phyloP scores from a whole-genome alignment of 2,113 vertebrate genomes.

The Xerus inauris region DNA sequence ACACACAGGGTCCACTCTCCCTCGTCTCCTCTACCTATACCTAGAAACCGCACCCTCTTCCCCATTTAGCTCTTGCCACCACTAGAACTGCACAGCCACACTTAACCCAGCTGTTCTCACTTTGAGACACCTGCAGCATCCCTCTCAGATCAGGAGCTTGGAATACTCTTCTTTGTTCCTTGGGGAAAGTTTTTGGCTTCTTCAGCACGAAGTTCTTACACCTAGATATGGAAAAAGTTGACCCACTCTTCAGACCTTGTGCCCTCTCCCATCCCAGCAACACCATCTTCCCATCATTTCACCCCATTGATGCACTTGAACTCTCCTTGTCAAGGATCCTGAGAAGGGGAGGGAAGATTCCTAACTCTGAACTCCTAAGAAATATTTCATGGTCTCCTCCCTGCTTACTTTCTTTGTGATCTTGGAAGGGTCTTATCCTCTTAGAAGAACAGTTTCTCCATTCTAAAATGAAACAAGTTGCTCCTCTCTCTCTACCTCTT shows the following conservation, averaged over 20 bases:
- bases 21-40: not conserved
- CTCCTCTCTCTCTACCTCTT: not conserved
- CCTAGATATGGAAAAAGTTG: not conserved
- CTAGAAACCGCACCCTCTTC: not conserved
- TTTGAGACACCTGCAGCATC: not conserved
- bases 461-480: not conserved
- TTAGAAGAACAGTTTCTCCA: not conserved
- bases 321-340: accelerated
- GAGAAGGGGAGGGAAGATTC: not conserved
- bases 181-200: not conserved
- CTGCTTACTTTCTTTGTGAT: not conserved
- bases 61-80: not conserved
- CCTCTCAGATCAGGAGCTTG: not conserved
- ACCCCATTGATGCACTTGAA: not conserved
- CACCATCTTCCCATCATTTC: not conserved
- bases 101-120: not conserved
- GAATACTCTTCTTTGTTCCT: not conserved
- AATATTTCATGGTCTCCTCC: not conserved
- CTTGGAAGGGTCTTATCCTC: not conserved
- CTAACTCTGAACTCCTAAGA: not conserved
- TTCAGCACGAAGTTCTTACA: not conserved
- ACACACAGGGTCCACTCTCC: not conserved
- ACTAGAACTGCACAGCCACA: not conserved
- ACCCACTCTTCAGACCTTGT: not conserved
- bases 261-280: not conserved